Evolutionary conservation across 2,797 vertebrate genomes (phyloP).

Genomic region (Enteromius anoplus): DNA sequence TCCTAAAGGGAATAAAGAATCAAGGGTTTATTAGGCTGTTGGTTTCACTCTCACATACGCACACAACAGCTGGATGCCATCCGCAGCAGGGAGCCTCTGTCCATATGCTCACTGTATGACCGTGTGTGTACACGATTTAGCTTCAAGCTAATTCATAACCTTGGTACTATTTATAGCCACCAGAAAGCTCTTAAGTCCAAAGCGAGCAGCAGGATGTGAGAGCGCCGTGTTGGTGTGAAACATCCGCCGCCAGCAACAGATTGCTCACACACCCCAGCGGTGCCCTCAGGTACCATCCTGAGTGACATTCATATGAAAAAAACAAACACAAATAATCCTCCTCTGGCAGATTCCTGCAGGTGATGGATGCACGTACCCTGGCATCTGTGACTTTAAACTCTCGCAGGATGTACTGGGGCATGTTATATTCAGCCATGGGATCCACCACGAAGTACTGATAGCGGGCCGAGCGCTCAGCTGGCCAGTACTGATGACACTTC

Average conservation of each 20-base stretch:
- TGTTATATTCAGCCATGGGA: constrained; percentile 98
- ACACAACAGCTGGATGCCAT: constrained; percentile 41
- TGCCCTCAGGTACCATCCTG: constrained; percentile 6
- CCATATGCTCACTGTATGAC: constrained; percentile 47
- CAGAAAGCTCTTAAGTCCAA: constrained; percentile 72
- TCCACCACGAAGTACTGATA: constrained; percentile 99
- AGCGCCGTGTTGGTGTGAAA: not conserved
- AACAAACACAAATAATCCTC: constrained; percentile 5
- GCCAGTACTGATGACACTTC: constrained; percentile 98
- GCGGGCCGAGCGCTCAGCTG: constrained; percentile 92
- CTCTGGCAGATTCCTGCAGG: constrained; percentile 2
- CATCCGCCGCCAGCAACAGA: constrained; percentile 2
- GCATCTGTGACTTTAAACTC: constrained; percentile 97
- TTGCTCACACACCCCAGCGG: constrained; percentile 17
- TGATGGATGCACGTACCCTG: constrained; percentile 77
- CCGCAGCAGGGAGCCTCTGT: constrained; percentile 18
- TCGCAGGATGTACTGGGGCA: constrained; percentile 97
- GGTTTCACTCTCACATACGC: constrained; percentile 13
- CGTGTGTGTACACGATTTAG: constrained; percentile 28
- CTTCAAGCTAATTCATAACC: constrained; percentile 65
- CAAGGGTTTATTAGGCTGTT: not conserved
- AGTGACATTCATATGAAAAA: constrained; percentile 18
- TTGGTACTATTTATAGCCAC: constrained; percentile 70
- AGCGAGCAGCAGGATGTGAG: constrained; percentile 56
- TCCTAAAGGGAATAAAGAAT: constrained; percentile 74